Conservation (phyloP, 2,888 invertebrate genomes). For the Gari tellinella region DNA sequence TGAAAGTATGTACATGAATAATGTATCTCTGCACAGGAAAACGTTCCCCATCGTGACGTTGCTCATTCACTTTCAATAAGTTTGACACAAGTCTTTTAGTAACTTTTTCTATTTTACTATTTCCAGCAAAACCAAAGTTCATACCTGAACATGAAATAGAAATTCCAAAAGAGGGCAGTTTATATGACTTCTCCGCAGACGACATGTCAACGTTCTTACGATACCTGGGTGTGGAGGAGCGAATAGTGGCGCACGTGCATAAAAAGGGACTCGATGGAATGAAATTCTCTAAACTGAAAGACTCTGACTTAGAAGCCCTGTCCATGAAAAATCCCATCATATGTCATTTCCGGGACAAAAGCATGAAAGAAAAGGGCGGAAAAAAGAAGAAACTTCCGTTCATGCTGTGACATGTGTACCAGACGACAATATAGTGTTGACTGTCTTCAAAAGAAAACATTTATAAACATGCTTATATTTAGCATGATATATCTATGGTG, state of each 20-base stretch:
- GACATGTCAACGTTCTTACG: constrained; percentile 79
- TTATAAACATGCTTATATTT: no score
- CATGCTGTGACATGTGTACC: constrained; percentile 56
- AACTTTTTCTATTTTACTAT: background rate
- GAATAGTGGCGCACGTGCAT: constrained; percentile 71
- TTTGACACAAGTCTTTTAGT: background rate
- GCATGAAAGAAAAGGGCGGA: constrained; percentile 41
- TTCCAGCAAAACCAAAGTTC: constrained; percentile 65
- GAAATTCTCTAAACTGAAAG: constrained; percentile 78
- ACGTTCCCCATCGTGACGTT: no score
- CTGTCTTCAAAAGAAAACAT: no score
- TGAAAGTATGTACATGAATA: no score
- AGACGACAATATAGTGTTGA: background rate
- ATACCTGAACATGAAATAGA: constrained; percentile 77
- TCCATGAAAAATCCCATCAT: constrained; percentile 78
- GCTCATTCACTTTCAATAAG: background rate
- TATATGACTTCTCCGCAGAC: constrained; percentile 76
- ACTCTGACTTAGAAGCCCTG: constrained; percentile 76
- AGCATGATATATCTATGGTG: no score
- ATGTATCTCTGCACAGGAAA: no score
- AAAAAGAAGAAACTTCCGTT: constrained; percentile 65
- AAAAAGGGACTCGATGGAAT: constrained; percentile 79
- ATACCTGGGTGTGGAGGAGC: constrained; percentile 75
- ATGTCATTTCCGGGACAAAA: constrained; percentile 71
- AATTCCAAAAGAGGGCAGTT: constrained; percentile 79